These are phyloP conservation scores for Melanotaenia pygmaea DNA, from an alignment of 2,797 vertebrate species.

Conservation along the genomic window DNA sequence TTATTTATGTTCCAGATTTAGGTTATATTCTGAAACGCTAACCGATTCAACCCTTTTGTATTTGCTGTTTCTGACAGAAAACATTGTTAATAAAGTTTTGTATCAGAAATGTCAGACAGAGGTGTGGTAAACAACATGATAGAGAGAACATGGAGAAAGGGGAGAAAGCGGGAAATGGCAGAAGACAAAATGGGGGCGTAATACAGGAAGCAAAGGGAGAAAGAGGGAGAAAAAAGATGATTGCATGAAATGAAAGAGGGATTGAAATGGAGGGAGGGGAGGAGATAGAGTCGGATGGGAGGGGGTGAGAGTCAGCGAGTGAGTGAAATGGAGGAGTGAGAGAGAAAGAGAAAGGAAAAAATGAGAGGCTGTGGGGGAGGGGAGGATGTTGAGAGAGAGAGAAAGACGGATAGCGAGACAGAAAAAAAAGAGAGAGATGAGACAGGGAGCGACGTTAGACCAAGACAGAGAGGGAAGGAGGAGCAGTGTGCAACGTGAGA, in stretches of 20 bases:
- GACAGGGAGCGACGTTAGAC: constrained; percentile 24
- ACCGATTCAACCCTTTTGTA: not conserved
- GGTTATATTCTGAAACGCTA: constrained; percentile 19
- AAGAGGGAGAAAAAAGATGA: constrained; percentile 76
- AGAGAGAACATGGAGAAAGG: constrained; percentile 78
- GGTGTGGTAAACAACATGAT: constrained; percentile 70
- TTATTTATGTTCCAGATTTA: constrained; percentile 5
- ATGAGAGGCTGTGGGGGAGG: constrained; percentile 73
- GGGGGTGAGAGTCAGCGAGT: constrained; percentile 58
- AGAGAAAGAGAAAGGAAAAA: constrained; percentile 57
- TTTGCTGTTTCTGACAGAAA: constrained; percentile 14
- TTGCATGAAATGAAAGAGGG: constrained; percentile 80
- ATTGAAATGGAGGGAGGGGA: constrained; percentile 71
- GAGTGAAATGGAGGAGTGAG: constrained; percentile 66
- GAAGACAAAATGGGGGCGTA: constrained; percentile 81
- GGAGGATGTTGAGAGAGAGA: constrained; percentile 65
- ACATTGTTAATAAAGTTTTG: constrained; percentile 66
- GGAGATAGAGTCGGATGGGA: constrained; percentile 69
- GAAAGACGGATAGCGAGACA: constrained; percentile 25
- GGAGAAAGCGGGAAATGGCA: constrained; percentile 66
- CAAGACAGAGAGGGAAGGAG: constrained; percentile 35
- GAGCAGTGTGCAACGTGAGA: constrained; percentile 39
- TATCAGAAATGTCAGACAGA: constrained; percentile 58
- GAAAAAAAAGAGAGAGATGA: constrained; percentile 16
- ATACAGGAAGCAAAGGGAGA: constrained; percentile 69